These are phyloP conservation scores for Cichlasoma orientale DNA, from an alignment of 2,797 vertebrate genomes.

Conservation along the genomic window DNA sequence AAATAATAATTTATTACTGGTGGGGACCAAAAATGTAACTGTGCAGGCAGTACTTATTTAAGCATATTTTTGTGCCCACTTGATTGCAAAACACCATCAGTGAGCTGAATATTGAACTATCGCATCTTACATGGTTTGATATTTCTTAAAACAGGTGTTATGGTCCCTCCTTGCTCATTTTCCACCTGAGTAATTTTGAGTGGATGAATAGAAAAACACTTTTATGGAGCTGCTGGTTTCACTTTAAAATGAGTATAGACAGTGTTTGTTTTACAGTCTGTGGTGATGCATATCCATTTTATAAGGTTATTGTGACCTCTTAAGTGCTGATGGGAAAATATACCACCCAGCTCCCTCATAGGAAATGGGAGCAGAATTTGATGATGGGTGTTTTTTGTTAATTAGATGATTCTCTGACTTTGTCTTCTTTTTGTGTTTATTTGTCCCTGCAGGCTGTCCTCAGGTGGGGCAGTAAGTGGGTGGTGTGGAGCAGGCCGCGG, in stretches of 20 bases:
- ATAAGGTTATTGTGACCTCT: background rate
- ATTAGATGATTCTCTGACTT: background rate
- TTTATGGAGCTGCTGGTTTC: background rate
- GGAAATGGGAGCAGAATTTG: background rate
- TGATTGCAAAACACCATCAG: background rate
- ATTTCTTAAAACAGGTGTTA: background rate
- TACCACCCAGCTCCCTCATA: background rate
- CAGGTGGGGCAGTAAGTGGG: constrained; percentile 89
- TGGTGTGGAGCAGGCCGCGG: constrained; percentile 91
- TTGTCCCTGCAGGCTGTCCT: constrained; percentile 83
- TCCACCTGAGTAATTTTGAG: background rate
- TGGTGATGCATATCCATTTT: background rate
- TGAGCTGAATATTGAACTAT: background rate
- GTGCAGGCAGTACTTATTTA: background rate
- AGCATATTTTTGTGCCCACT: background rate
- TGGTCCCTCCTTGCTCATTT: background rate
- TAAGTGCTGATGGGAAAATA: background rate
- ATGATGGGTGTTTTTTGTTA: background rate
- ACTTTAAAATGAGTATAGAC: background rate
- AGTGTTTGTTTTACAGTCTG: background rate
- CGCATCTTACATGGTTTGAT: background rate
- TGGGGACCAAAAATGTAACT: background rate
- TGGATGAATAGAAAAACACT: background rate
- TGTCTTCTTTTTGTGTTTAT: background rate
- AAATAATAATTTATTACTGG: no score